A percentile compares a stretch with the other conserved stretches of the same genome.
Conservation (phyloP, 2,888 invertebrate species). For the Drosophila aldrichi region DNA sequence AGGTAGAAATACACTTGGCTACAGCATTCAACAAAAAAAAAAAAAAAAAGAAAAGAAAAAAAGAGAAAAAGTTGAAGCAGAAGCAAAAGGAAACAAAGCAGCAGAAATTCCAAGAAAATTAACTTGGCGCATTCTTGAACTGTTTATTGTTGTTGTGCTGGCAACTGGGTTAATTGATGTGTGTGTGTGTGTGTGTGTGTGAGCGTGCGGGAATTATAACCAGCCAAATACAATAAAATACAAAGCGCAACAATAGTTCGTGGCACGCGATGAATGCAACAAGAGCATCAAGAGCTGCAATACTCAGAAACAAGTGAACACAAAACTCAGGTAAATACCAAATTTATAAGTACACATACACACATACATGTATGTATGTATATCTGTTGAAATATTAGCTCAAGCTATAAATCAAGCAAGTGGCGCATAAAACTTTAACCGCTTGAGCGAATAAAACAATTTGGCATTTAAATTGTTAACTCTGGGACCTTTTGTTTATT, state of each 20-base stretch:
- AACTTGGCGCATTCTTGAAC: slow-evolving; percentile 55
- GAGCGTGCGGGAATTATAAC: slow-evolving; percentile 27
- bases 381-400: not conserved
- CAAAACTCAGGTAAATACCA: slow-evolving; percentile 35
- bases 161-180: slow-evolving; percentile 72
- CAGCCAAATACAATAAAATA: slow-evolving; percentile 38
- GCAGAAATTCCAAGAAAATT: slow-evolving; percentile 64
- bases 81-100: slow-evolving; percentile 20
- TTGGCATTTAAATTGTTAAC: not conserved
- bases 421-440: not conserved
- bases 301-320: slow-evolving; percentile 14
- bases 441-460: not conserved
- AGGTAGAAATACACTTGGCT: slow-evolving; percentile 39
- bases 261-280: slow-evolving; percentile 57
- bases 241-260: slow-evolving; percentile 48
- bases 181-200: slow-evolving; percentile 34
- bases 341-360: not conserved
- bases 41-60: not conserved
- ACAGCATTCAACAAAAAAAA: slow-evolving; percentile 39
- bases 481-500: not conserved
- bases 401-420: not conserved
- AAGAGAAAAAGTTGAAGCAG: not conserved
- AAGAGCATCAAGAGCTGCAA: slow-evolving; percentile 21
- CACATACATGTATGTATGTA: too few relatives aligned
- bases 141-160: slow-evolving; percentile 32